Base-by-base conservation (phyloP, 1,140 invertebrate species). In the Paraescarpia echinospica region DNA sequence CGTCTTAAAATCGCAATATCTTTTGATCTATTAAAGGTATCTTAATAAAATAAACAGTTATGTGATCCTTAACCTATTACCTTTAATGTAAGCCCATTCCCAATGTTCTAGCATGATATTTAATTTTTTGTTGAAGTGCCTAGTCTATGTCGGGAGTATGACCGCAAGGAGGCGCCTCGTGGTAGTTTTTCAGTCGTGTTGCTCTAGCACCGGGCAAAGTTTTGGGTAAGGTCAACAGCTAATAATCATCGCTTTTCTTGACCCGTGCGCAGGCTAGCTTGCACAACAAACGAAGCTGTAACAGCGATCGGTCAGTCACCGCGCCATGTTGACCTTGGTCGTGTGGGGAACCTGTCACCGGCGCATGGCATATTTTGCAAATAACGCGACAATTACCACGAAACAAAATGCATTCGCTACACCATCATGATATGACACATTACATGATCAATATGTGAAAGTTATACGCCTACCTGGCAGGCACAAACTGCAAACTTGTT, bases 261-360 rank as follows among this genome's bases (percentile, higher is more conserved):
- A 12, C 27, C 22, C 18, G 27, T 1, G 59, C 59, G 27, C 22
- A 77, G 9, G 22, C 22, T 77, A 77, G 59, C 59, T 77, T 77
- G 59, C 59, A 27, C 27, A 77, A 77, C 59, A 77, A 77, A 31
- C 27, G 8, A 77, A 77, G 59, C 27, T 27, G 22, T 18, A 77
- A 77, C 59, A 77, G 59, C 59, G 59, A 77, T 77, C 59, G 59
- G 59, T 77, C 59, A 77, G 59, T 77, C 59, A 31, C 59, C 14
- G 59, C 59, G 59, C 59, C 59, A 77, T 77, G 59, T 77, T 77
- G 59, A 77, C 59, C 59, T 77, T 77, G 59, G 59, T 77, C 59
- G 59, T 77, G 59, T 77, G 59, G 59, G 59, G 4, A 77, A 77
- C 59, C 59, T 77, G 2, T 77, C 59, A 77, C 59, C 59, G 59